These are phyloP conservation scores for Falco biarmicus DNA, from an alignment of 2,797 vertebrate genomes.

Conservation along the genomic window DNA sequence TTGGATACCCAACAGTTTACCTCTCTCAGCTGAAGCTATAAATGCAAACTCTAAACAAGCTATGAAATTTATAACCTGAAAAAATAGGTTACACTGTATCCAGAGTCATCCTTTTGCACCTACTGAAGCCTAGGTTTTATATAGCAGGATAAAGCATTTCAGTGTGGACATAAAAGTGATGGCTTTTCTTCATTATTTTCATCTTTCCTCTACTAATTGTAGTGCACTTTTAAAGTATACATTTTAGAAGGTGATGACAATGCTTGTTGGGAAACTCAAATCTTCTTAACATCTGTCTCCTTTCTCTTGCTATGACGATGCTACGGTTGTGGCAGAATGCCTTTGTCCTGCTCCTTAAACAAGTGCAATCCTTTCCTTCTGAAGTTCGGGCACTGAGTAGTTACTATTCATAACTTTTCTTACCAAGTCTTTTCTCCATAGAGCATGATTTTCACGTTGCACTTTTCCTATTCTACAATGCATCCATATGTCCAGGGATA, in stretches of 20 bases:
- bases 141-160: background rate
- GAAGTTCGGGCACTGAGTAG: background rate
- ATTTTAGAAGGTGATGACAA: background rate
- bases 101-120: background rate
- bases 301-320: background rate
- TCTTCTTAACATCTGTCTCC: background rate
- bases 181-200: background rate
- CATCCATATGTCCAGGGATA: background rate
- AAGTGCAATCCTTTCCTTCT: background rate
- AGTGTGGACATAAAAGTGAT: background rate
- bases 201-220: background rate
- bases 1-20: background rate
- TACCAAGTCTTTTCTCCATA: background rate
- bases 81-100: background rate
- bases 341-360: background rate
- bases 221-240: background rate
- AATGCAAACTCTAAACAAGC: background rate
- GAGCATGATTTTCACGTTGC: background rate
- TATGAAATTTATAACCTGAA: background rate
- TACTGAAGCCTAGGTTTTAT: background rate
- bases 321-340: background rate
- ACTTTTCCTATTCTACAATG: background rate
- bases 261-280: background rate
- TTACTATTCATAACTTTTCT: background rate
- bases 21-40: background rate